phyloP scores from a whole-genome alignment of 2,113 vertebrate species.

The Varanus komodoensis region DNA sequence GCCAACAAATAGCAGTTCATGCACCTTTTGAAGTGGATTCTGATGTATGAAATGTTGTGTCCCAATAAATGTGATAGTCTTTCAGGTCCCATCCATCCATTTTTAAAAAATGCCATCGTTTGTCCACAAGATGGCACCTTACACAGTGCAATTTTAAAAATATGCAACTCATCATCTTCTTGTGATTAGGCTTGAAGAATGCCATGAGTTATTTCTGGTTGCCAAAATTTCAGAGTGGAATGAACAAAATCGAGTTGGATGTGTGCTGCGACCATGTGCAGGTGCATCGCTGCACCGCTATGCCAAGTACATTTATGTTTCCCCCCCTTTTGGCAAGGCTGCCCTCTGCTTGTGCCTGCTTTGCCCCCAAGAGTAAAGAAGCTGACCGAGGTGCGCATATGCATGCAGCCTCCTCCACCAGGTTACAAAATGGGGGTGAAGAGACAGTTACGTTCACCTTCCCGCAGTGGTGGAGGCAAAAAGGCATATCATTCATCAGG shows the following conservation, averaged over 20 bases:
- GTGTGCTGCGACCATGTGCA: background rate
- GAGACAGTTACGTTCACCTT: rapidly evolving
- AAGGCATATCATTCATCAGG: background rate
- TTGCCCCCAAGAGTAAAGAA: background rate
- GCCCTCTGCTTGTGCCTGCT: background rate
- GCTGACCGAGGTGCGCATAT: background rate
- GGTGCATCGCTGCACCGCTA: background rate
- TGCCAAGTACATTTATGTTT: background rate
- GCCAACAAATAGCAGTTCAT: too few relatives aligned
- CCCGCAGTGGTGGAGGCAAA: background rate
- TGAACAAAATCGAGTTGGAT: background rate
- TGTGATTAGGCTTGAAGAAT: background rate
- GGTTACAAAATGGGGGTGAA: background rate
- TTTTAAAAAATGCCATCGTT: background rate
- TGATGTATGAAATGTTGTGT: background rate
- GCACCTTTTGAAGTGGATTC: background rate
- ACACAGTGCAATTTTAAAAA: constrained; percentile 12
- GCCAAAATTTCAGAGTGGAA: background rate
- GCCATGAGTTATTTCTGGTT: rapidly evolving
- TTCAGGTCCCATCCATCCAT: background rate
- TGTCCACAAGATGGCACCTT: constrained; percentile 65
- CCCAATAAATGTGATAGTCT: background rate
- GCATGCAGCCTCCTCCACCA: rapidly evolving
- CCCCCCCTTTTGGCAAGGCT: background rate
- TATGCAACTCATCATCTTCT: background rate